Percentiles rank a stretch among this genome's conserved stretches.
phyloP scores from a whole-genome alignment of 2,888 invertebrate species.

The Dicyrtoma fusca region DNA sequence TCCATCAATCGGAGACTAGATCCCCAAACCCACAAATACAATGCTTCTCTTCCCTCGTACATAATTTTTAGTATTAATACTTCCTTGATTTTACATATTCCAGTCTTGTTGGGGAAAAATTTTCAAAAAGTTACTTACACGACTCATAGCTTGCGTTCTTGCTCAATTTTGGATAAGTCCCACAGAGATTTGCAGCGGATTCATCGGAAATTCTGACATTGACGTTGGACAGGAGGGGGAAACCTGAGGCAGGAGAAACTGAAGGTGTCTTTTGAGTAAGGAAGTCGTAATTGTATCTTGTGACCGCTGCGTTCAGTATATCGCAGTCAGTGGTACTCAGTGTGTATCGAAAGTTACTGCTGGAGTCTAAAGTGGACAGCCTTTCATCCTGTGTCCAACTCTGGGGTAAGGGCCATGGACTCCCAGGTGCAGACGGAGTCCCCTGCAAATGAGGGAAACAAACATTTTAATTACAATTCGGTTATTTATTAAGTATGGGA shows the following conservation, averaged over 20 bases:
- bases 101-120: too few species aligned
- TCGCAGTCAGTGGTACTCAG: slow-evolving; percentile 37
- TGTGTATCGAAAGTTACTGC: slow-evolving; percentile 7
- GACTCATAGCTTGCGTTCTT: slow-evolving; percentile 37
- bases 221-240: slow-evolving; percentile 35
- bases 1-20: too few species aligned
- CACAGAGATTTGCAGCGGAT: slow-evolving; percentile 37
- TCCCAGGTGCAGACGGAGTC: slow-evolving; percentile 44
- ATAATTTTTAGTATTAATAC: too few species aligned
- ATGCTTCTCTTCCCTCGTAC: too few species aligned
- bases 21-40: too few species aligned
- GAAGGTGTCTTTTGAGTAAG: background rate
- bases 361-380: background rate
- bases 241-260: background rate
- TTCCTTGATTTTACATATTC: too few species aligned
- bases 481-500: background rate
- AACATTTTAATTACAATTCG: too few species aligned
- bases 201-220: slow-evolving; percentile 36
- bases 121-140: slow-evolving; percentile 25
- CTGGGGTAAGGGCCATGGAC: slow-evolving; percentile 50
- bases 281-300: slow-evolving; percentile 43
- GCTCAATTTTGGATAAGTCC: slow-evolving; percentile 44
- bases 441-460: slow-evolving; percentile 35
- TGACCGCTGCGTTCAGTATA: slow-evolving; percentile 44
- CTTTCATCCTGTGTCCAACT: background rate